These are phyloP conservation scores for Otolemur garnettii DNA, from an alignment of 2,113 vertebrate species.

Conservation along the genomic window DNA sequence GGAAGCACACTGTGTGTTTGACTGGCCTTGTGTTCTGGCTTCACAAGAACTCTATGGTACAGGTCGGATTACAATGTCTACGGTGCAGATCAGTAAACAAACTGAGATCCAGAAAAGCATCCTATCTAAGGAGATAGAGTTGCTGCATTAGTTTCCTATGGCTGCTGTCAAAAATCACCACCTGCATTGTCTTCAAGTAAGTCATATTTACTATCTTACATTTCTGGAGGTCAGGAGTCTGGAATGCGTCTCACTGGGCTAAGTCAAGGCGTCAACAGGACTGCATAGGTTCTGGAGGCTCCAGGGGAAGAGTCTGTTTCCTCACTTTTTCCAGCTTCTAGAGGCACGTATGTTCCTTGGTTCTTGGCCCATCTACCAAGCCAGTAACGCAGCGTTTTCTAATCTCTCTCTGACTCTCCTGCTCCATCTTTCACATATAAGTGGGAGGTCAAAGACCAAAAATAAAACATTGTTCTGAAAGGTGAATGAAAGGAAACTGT, in stretches of 20 bases:
- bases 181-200: neutral
- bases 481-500: too few species aligned
- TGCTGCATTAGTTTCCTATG: neutral
- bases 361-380: neutral
- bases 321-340: neutral
- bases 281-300: neutral
- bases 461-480: too few species aligned
- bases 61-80: neutral
- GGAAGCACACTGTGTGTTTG: accelerated
- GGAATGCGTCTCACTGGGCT: neutral
- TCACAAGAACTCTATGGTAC: neutral
- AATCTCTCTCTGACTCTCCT: neutral
- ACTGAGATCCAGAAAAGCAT: neutral
- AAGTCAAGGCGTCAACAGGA: neutral
- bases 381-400: neutral
- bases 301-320: neutral
- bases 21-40: neutral
- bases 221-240: neutral
- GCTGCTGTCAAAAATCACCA: neutral
- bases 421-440: neutral
- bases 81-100: neutral
- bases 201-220: too few species aligned
- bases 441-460: too few species aligned
- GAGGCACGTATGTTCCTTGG: neutral
- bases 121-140: neutral